phyloP scores from a whole-genome alignment of 2,888 invertebrate genomes.

The Archips crataeganus region DNA sequence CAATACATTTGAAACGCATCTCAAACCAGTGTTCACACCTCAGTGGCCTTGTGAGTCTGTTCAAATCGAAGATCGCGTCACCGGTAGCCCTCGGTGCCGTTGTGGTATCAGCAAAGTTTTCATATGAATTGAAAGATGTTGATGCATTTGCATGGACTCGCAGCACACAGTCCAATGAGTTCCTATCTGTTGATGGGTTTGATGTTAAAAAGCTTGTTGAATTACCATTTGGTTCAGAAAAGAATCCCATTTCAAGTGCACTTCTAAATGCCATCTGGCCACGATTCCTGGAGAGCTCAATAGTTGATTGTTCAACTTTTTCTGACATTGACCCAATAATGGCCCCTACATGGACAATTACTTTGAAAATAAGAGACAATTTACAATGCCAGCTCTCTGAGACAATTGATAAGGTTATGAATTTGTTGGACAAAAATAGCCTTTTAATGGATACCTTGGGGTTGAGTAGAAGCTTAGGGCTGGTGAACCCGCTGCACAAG shows the following conservation, averaged over 20 bases:
- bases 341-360: constrained; percentile 93
- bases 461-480: constrained; percentile 76
- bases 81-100: constrained; percentile 87
- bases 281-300: constrained; percentile 92
- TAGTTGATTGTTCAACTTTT: constrained; percentile 94
- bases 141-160: constrained; percentile 88
- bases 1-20: constrained; percentile 93
- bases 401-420: constrained; percentile 89
- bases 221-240: constrained; percentile 94
- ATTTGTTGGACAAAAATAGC: constrained; percentile 85
- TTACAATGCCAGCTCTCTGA: constrained; percentile 92
- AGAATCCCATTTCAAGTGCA: constrained; percentile 92
- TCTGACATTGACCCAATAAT: constrained; percentile 93
- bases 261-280: constrained; percentile 95
- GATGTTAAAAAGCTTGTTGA: constrained; percentile 78
- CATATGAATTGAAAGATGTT: constrained; percentile 89
- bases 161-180: constrained; percentile 74
- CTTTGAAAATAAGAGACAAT: constrained; percentile 88
- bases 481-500: constrained; percentile 87
- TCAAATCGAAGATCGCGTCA: constrained; percentile 94
- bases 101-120: constrained; percentile 90
- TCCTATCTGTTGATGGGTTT: constrained; percentile 79
- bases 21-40: constrained; percentile 94
- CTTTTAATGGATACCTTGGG: constrained; percentile 80
- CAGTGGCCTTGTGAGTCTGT: constrained; percentile 92